These are phyloP conservation scores for Busseola fusca DNA, from an alignment of 2,888 invertebrate genomes.

Conservation along the genomic window DNA sequence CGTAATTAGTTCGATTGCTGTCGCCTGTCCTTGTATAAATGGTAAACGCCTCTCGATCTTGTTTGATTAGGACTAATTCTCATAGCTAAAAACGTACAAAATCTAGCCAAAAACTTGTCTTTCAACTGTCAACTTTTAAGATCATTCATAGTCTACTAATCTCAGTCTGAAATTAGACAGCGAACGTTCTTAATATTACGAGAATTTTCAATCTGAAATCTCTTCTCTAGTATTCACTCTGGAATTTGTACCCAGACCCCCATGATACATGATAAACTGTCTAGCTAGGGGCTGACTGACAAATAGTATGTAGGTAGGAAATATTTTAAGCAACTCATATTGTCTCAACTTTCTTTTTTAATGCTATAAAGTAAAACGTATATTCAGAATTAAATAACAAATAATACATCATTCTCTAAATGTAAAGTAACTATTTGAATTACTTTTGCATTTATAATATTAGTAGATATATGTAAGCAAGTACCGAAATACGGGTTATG, in stretches of 20 bases:
- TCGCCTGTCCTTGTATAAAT: slow-evolving; percentile 25
- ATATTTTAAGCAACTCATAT: too few species aligned
- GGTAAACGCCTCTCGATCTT: slow-evolving; percentile 14
- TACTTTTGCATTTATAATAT: background rate
- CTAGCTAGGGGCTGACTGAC: background rate
- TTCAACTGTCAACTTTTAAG: background rate
- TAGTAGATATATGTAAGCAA: background rate
- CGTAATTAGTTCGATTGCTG: slow-evolving; percentile 46
- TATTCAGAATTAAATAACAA: too few species aligned
- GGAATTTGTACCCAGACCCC: background rate
- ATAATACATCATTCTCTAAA: too few species aligned
- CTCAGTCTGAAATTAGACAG: background rate
- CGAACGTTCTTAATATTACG: background rate
- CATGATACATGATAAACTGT: background rate
- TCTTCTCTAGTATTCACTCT: too few species aligned
- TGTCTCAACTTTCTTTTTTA: background rate
- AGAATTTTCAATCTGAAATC: background rate
- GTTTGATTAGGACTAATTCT: background rate
- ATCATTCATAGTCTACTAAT: too few species aligned
- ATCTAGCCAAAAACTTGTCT: background rate
- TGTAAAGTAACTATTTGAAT: background rate
- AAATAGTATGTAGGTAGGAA: background rate
- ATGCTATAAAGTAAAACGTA: too few species aligned
- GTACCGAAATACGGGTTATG: background rate
- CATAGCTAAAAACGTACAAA: background rate